phyloP scores from a whole-genome alignment of 2,797 vertebrate species.

The Rhinatrema bivittatum region DNA sequence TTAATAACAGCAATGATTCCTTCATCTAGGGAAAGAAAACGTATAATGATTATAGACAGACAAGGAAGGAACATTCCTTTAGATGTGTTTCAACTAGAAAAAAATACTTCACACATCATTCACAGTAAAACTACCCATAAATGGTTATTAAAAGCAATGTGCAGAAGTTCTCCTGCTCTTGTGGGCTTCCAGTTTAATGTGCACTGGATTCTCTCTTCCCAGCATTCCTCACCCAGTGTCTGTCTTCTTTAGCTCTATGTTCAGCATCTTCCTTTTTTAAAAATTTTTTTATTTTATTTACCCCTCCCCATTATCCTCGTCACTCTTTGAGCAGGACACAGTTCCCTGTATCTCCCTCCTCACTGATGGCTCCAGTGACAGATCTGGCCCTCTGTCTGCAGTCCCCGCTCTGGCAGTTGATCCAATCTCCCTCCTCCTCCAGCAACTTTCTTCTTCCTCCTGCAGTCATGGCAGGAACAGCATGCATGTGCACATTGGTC shows the following conservation, averaged over 20 bases:
- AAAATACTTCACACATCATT: background rate
- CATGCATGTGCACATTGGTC: constrained; percentile 17
- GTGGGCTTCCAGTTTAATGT: rapidly evolving
- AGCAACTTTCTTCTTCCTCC: constrained; percentile 10
- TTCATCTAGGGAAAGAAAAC: constrained; percentile 5
- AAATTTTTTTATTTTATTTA: constrained; percentile 10
- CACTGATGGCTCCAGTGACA: too few species aligned
- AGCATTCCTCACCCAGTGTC: constrained; percentile 9
- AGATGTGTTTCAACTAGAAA: background rate
- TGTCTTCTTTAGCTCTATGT: background rate
- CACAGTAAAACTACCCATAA: background rate
- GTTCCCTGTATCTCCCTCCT: too few species aligned
- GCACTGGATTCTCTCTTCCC: background rate
- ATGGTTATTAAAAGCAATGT: background rate
- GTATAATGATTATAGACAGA: background rate
- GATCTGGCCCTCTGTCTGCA: background rate
- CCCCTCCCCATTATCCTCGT: constrained; percentile 10
- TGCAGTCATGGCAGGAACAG: background rate
- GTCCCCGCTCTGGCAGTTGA: constrained; percentile 14
- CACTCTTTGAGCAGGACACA: background rate
- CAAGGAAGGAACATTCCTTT: background rate
- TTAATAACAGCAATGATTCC: constrained; percentile 10
- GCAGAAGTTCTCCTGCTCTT: background rate
- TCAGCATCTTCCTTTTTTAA: constrained; percentile 12
- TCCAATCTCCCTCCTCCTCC: constrained; percentile 15